These are phyloP conservation scores for Ptilodon capucinus DNA, from an alignment of 2,888 invertebrate genomes.

Conservation along the genomic window DNA sequence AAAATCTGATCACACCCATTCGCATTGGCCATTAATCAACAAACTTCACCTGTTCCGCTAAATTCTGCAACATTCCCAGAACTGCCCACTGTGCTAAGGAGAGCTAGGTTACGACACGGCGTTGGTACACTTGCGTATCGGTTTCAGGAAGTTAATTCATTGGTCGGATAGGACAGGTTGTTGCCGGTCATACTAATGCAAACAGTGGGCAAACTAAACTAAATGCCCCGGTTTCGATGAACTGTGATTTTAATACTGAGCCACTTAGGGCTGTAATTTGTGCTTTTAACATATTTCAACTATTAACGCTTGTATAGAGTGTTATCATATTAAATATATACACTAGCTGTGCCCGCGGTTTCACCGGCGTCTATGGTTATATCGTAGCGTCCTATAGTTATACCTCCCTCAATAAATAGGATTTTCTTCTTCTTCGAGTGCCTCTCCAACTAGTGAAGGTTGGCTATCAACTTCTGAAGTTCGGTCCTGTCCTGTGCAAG, in stretches of 20 bases:
- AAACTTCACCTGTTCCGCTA: background rate
- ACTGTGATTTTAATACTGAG: slow-evolving; percentile 27
- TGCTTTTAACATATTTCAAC: too few species aligned
- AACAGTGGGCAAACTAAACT: slow-evolving; percentile 38
- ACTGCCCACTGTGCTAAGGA: background rate
- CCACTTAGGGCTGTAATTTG: slow-evolving; percentile 8
- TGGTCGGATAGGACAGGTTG: slow-evolving; percentile 39
- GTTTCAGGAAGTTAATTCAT: slow-evolving; percentile 42
- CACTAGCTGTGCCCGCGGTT: too few species aligned
- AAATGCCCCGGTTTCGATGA: slow-evolving; percentile 42
- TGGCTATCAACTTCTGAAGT: too few species aligned
- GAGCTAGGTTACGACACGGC: background rate
- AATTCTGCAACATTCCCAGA: background rate
- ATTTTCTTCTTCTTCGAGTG: too few species aligned
- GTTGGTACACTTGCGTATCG: slow-evolving; percentile 6
- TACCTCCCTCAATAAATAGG: too few species aligned
- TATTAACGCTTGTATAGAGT: too few species aligned
- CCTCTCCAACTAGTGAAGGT: too few species aligned
- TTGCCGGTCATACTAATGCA: slow-evolving; percentile 38
- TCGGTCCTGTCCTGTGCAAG: too few species aligned
- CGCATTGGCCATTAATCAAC: background rate
- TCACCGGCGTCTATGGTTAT: too few species aligned
- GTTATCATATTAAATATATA: background rate
- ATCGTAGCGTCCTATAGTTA: too few species aligned
- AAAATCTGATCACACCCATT: background rate